phyloP scores from a whole-genome alignment of 2,113 vertebrate genomes.

The Synchiropus splendidus region DNA sequence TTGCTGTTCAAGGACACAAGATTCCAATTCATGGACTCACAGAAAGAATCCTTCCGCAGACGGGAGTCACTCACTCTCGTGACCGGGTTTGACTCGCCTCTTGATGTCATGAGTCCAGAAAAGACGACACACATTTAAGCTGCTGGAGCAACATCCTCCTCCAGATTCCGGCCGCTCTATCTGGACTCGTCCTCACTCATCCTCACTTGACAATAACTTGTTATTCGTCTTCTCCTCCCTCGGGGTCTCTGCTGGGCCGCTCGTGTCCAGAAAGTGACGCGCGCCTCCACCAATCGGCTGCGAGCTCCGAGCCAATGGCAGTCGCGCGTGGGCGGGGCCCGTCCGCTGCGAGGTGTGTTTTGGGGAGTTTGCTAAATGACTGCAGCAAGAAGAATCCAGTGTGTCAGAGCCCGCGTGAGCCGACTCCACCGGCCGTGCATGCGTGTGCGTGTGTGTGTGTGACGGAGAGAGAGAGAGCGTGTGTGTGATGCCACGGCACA shows the following conservation, averaged over 20 bases:
- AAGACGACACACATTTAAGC: too few relatives aligned
- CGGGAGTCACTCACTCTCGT: too few relatives aligned
- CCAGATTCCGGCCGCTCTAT: too few relatives aligned
- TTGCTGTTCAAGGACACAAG: too few relatives aligned
- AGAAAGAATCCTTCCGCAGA: too few relatives aligned
- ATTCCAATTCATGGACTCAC: too few relatives aligned
- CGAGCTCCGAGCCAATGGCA: conserved; percentile 69
- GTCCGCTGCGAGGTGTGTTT: conserved; percentile 66
- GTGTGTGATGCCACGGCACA: too few relatives aligned
- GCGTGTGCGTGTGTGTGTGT: not conserved
- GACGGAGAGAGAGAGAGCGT: too few relatives aligned
- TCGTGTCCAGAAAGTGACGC: conserved; percentile 51
- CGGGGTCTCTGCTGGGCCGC: not conserved
- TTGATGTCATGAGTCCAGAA: too few relatives aligned
- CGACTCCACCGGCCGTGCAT: conserved; percentile 21
- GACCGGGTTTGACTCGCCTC: too few relatives aligned
- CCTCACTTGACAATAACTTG: conserved; percentile 24
- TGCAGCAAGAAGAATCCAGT: conserved; percentile 83
- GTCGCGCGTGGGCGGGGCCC: conserved; percentile 73
- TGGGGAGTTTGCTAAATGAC: conserved; percentile 96
- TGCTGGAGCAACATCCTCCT: too few relatives aligned
- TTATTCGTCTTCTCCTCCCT: not conserved
- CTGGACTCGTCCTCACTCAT: too few relatives aligned
- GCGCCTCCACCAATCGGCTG: conserved; percentile 53
- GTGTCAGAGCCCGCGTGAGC: conserved; percentile 53